Base-by-base conservation (phyloP, 2,888 invertebrate species). In the Polietes domitor region DNA sequence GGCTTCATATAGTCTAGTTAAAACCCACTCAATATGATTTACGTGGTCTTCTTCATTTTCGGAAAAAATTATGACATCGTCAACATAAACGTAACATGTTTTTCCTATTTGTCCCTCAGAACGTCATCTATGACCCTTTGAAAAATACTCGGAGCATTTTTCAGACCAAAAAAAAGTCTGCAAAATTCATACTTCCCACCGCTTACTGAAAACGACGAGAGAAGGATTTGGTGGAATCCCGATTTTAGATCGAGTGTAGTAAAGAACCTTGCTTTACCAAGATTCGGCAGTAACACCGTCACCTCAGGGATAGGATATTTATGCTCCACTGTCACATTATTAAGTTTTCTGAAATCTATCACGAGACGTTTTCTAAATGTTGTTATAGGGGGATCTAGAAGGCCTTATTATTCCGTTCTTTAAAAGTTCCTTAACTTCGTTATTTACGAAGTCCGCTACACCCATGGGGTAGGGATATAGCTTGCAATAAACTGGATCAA, bases 171-270 rank as follows among this genome's bases (percentile, higher is more conserved):
- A 58, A 63, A 63, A 9, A 68, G 43, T n/a, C 65, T 21, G 9
- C 55, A 72, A 41, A 55, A 72, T 37, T 72, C 81, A 32, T 79
- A 81, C 53, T 79, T 85, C 15, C 75, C 76, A 24, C 58, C 73
- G 24, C 50, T 61, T 0, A 72, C 26, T 3, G 82, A 83, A 53
- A 85, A 85, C 6, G 73, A n/a, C 26, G 71, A 50, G 7, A 19
- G 53, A 17, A 19, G 7, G 9, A 80, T 85, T 55, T 82, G 85
- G 47, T 85, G 85, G 58, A 81, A 86, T 0, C 82, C 85, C 7
- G 75, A 83, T 37, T 72, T 77, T 2, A 72, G 61, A 47, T 77
- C 70, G 12, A 77, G 61, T 47, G 77, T 72, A 19, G 71, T 55
- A 47, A 79, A 58, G 19, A 21, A 79, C 41, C 19, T 73, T 10